Evolutionary conservation across 2,888 invertebrate species (phyloP), one percentile per base, ranked within the genome.

Genomic region (Hypselothyrea guttata): DNA sequence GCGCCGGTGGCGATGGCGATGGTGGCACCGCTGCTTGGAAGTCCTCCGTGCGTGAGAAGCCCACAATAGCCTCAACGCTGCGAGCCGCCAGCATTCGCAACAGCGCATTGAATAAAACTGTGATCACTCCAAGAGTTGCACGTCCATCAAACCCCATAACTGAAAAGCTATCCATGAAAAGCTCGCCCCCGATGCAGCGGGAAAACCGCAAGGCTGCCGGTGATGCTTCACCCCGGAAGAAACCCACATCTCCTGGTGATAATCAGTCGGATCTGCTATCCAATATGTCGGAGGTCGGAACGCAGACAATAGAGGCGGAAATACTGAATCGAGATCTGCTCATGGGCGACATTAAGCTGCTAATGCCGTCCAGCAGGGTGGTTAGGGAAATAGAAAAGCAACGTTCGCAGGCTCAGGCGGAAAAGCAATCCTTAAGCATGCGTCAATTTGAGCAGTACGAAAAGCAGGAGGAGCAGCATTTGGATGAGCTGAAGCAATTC

Each of bases 401-500:
- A 1, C 75, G 82, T 0, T 53, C 66, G 35, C 75, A 86, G 2
- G 7, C 31, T 0, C 65, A 70, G 28, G 62, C 35, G 3, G 22
- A 22, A 22, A 22, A 22, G 5, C 22, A 4, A 5, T 4, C 5
- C 2, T 5, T 4, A 22, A 22, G 2, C 3, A 2, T 56, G 5
- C 86, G 88, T 1, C 75, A 73, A 34, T 88, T 87, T 40, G 75
- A 81, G 1, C 42, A 58, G 3, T 71, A 87, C 31, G 78, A 86
- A 8, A 69, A 63, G n/a, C 62, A 67, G 7, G 79, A 88, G 53
- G 88, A 87, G 28, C 68, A 78, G 40, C 88, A 87, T 53, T 74
- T 89, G 52, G 79, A 75, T 34, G 85, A 88, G 41, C 70, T 88
- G 0, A 85, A 82, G 30, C 85, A 88, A 59, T 89, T 83, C 48